These are phyloP conservation scores for Sturmia bella DNA, from an alignment of 2,888 invertebrate genomes.

Conservation along the genomic window DNA sequence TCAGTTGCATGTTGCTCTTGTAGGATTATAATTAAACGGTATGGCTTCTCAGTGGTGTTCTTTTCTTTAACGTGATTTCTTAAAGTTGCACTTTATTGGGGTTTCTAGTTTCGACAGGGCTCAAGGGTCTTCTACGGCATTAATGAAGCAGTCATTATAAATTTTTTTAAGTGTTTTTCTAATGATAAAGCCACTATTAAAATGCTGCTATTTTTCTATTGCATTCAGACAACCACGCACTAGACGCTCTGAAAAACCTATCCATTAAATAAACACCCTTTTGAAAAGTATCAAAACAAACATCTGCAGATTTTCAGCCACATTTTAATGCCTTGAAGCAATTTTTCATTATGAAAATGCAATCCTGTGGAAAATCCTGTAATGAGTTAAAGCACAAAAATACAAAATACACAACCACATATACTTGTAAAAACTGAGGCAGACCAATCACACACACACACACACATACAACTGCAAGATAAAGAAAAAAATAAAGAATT, in stretches of 20 bases:
- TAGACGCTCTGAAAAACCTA: background rate
- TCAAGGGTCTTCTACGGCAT: too few species aligned
- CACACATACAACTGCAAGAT: background rate
- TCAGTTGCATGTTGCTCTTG: slow-evolving; percentile 21
- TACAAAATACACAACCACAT: background rate
- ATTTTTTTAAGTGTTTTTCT: too few species aligned
- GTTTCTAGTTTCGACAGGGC: background rate
- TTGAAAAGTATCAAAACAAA: background rate
- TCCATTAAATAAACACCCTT: background rate
- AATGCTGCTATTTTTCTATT: too few species aligned
- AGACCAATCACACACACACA: background rate
- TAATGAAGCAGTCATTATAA: too few species aligned
- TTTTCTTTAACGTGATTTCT: background rate
- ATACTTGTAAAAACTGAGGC: background rate
- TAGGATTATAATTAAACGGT: slow-evolving; percentile 41
- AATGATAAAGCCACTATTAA: too few species aligned
- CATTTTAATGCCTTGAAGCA: slow-evolving; percentile 63
- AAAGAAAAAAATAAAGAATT: background rate
- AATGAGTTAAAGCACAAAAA: slow-evolving; percentile 70
- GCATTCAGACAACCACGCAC: too few species aligned
- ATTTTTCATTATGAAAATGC: slow-evolving; percentile 73
- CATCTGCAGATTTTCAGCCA: slow-evolving; percentile 11
- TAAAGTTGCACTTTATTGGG: background rate
- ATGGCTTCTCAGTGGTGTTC: slow-evolving; percentile 17
- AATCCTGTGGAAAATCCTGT: slow-evolving; percentile 74